A percentile compares a stretch with the other conserved stretches of the same genome.
phyloP scores from a whole-genome alignment of 64 coral and sea anemone species.

The Hydrozoanthus tunicans region DNA sequence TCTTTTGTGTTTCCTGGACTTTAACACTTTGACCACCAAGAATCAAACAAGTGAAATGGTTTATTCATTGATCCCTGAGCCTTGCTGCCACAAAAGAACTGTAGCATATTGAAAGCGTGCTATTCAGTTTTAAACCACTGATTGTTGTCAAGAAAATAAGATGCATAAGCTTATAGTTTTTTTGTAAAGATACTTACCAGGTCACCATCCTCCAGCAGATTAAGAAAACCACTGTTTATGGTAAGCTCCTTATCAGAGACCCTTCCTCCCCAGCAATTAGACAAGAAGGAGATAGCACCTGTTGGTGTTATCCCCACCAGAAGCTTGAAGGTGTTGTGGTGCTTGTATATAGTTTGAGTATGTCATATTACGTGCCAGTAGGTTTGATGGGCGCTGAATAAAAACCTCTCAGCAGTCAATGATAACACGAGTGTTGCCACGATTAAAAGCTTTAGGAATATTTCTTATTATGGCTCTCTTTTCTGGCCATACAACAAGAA shows the following conservation, averaged over 20 bases:
- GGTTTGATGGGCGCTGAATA: constrained; percentile 54
- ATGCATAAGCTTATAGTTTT: not conserved
- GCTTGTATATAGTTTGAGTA: constrained; percentile 44
- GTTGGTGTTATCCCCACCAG: constrained; percentile 28
- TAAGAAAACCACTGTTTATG: constrained; percentile 30
- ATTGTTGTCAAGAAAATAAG: not conserved
- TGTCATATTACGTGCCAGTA: not conserved
- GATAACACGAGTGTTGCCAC: not conserved
- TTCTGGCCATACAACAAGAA: constrained; percentile 64
- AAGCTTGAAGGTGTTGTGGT: constrained; percentile 66
- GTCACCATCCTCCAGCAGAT: constrained; percentile 4
- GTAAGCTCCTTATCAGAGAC: constrained; percentile 34
- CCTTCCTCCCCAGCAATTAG: not conserved
- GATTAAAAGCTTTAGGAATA: not conserved
- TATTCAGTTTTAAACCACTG: not conserved
- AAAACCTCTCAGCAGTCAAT: constrained; percentile 38
- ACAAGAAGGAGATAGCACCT: constrained; percentile 30
- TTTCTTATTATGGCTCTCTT: not conserved
- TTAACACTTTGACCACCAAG: not conserved
- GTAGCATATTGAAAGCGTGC: too few species aligned
- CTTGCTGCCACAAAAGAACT: too few species aligned
- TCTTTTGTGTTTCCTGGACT: not conserved
- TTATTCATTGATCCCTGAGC: too few species aligned
- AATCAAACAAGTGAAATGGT: not conserved
- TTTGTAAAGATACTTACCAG: not conserved